Evolutionary conservation across 2,888 invertebrate species (phyloP), one percentile per base, ranked within the genome.

Genomic region (Cephus nigrinus): DNA sequence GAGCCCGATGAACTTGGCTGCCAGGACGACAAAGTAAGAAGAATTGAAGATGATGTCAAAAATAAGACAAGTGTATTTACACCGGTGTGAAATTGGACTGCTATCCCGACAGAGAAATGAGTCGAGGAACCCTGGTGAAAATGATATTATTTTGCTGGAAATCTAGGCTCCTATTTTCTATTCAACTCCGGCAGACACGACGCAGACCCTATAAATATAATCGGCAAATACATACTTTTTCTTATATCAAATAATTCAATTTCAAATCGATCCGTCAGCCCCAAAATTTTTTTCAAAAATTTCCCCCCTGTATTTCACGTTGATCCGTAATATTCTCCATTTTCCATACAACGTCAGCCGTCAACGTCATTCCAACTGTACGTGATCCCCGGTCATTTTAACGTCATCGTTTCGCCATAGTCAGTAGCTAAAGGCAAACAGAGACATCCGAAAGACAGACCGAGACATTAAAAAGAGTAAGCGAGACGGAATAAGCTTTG

Each of bases 81-180:
- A 90, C 89, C 89, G 84, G 89, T 90, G 90, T 89, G 90, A 90
- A 90, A 90, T 90, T 90, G 90, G 89, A 90, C 88, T 88, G 82
- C 82, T 55, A 55, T 55, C 55, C 55, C 55, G 71, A 71, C 71
- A 12, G 88, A 89, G 86, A 89, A 89, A 88, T 89, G 88, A 86
- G 86, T 80, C 69, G 32, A 32, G 73, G 78, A 78, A 80, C 81
- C 76, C 78, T 78, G 80, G 84, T 82, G 88, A 86, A 87, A 88
- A 89, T 88, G 84, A 88, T 88, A 88, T 87, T 86, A 86, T 87
- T 83, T 55, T 23, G 2, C 23, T 55, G 23, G 23, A 55, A 23
- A 55, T 55, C 23, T 55, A 55, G 23, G 9, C 55, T 55, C 55
- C 55, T 55, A 55, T 55, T 55, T 23, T 23, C 55, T 23, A 23